Evolutionary conservation across 2,113 vertebrate species (phyloP).

Genomic region (Mesembrinibis cayennensis): DNA sequence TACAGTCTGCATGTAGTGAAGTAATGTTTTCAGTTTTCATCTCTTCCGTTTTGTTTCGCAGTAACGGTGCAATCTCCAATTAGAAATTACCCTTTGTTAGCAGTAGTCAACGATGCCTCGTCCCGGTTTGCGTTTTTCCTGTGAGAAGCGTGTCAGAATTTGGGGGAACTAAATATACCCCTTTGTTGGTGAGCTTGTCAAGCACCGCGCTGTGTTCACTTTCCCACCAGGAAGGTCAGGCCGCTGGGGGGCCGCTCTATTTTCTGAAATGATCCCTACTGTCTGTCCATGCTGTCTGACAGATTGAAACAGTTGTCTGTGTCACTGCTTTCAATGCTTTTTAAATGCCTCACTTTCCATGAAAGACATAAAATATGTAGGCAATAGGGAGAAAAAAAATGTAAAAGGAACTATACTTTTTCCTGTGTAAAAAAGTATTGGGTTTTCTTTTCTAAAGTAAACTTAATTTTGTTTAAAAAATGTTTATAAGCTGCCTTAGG

Average conservation of each 20-base stretch:
- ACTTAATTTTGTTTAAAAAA: constrained; percentile 50
- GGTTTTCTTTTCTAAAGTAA: constrained; percentile 48
- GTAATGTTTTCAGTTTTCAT: not conserved
- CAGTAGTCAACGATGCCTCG: not conserved
- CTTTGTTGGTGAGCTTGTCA: constrained; percentile 80
- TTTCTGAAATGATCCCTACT: constrained; percentile 76
- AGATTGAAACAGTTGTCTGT: constrained; percentile 82
- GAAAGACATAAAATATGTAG: constrained; percentile 36
- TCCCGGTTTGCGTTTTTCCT: constrained; percentile 63
- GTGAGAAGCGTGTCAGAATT: constrained; percentile 78
- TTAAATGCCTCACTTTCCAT: constrained; percentile 67
- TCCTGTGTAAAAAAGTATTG: not conserved
- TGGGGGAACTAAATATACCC: constrained; percentile 70
- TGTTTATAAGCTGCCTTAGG: constrained; percentile 17
- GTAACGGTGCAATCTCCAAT: constrained; percentile 25
- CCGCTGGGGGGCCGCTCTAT: constrained; percentile 70
- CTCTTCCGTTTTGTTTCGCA: not conserved
- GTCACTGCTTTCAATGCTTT: constrained; percentile 66
- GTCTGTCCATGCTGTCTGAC: constrained; percentile 76
- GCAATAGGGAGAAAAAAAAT: not conserved
- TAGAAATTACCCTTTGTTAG: constrained; percentile 56
- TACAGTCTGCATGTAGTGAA: not conserved
- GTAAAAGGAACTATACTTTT: not conserved
- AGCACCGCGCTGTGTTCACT: constrained; percentile 64
- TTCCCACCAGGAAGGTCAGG: constrained; percentile 84